phyloP scores from a whole-genome alignment of 2,113 vertebrate genomes.

The Benthochromis sp. region DNA sequence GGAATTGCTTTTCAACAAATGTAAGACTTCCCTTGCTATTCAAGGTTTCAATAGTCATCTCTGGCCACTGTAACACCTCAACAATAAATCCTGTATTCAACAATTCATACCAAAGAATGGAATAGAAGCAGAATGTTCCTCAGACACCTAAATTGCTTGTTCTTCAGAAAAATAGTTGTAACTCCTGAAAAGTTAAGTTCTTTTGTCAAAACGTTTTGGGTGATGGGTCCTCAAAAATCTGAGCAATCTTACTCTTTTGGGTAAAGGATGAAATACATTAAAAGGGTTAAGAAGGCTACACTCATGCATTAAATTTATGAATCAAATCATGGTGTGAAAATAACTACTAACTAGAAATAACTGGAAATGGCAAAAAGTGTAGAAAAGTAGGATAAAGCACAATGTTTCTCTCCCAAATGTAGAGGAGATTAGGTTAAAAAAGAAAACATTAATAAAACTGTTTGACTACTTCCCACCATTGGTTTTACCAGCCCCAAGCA shows the following conservation, averaged over 20 bases:
- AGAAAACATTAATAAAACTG: background rate
- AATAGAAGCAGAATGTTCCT: background rate
- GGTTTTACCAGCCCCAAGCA: background rate
- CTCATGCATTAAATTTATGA: background rate
- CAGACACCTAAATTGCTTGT: background rate
- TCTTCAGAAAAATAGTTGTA: background rate
- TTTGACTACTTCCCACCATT: background rate
- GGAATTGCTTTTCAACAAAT: background rate
- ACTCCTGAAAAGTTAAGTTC: background rate
- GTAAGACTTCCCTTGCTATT: background rate
- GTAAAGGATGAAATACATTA: background rate
- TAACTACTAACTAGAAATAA: background rate
- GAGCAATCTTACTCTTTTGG: background rate
- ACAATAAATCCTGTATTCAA: background rate
- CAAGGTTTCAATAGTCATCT: background rate
- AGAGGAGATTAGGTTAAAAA: background rate
- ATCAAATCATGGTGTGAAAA: background rate
- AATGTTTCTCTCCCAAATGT: background rate
- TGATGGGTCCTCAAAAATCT: background rate
- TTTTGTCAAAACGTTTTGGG: background rate
- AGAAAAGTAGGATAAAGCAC: background rate
- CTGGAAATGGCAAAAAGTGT: background rate
- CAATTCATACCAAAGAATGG: background rate
- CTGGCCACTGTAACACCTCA: background rate
- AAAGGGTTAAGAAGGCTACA: fast-evolving